Base-by-base conservation (phyloP, 2,888 invertebrate species). In the Diarsia mendica region DNA sequence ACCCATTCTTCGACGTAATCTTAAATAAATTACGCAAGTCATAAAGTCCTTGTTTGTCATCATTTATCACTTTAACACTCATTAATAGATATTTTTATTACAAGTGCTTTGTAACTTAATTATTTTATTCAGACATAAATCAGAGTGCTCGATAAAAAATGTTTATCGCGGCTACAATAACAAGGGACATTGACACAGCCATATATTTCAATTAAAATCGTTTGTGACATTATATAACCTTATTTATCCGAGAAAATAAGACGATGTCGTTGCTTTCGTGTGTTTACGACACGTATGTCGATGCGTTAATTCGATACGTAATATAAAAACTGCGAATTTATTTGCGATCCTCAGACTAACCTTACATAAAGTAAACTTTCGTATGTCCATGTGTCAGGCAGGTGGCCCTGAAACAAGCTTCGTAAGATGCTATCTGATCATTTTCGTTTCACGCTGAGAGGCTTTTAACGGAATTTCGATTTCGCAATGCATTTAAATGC, bases 311-410 rank as follows among this genome's bases (percentile, higher is more conserved):
- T 93, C 90, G 92, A 93, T 92, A 91, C 86, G 91, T 92, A 90
- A 88, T 92, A 95, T 95, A 95, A 96, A 95, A 95, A 92, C 88
- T 90, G 92, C 90, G 89, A 94, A 92, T 95, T 95, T 96, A 96
- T 95, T 91, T 77, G 88, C 91, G 85, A 89, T 90, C 77, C 84
- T 74, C 88, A 85, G 90, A 89, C 91, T 91, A 88, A 90, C 88
- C 87, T 88, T 90, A 90, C 92, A 95, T 96, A 95, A 95, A 95
- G 90, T 93, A 89, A 83, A 79, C 83, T 82, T 93, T 92, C 84
- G 89, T 93, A 95, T 93, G 93, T 90, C 87, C 91, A 89, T 91
- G 92, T 93, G 95, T 94, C 94, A 94, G 90, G 87, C 91, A 92
- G 92, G 93, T 92, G 94, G 93, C 92, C 93, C 93, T 92, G 92